Evolutionary conservation across 2,888 invertebrate species (phyloP).

Genomic region (Melitaea athalia): DNA sequence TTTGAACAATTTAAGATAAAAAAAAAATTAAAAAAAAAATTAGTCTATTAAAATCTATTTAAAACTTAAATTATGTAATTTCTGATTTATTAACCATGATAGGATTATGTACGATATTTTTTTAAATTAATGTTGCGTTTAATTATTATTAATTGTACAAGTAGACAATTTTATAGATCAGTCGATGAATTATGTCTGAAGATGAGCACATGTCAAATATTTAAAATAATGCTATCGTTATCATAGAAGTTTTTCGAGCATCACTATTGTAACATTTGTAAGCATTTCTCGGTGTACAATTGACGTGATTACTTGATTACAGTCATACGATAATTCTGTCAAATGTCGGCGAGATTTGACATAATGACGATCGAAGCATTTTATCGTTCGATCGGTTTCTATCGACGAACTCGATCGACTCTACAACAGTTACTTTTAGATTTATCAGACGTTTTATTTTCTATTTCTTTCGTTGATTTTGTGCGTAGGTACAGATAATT

Average conservation of each 20-base stretch:
- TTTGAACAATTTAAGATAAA: too few species aligned
- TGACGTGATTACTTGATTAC: conserved; percentile 44
- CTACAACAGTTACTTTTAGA: conserved; percentile 43
- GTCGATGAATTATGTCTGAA: neutral
- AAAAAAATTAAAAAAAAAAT: too few species aligned
- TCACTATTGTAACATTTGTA: conserved; percentile 20
- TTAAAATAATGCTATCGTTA: conserved; percentile 11
- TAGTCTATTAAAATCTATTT: too few species aligned
- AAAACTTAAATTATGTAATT: too few species aligned
- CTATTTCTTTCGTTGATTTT: conserved; percentile 32
- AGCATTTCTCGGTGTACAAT: conserved; percentile 37
- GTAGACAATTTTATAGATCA: neutral
- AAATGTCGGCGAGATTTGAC: conserved; percentile 47
- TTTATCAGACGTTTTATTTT: conserved; percentile 43
- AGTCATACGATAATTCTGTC: conserved; percentile 47
- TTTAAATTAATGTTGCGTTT: too few species aligned
- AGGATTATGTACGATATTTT: too few species aligned
- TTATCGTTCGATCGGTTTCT: conserved; percentile 43
- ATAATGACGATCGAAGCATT: conserved; percentile 48
- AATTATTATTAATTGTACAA: neutral
- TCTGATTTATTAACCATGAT: too few species aligned
- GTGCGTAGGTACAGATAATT: neutral
- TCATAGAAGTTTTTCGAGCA: conserved; percentile 4
- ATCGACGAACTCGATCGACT: conserved; percentile 43
- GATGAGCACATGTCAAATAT: conserved; percentile 8